Evolutionary conservation across 2,888 invertebrate species (phyloP), one percentile per base, ranked within the genome.

Genomic region (Melinopterus prodromus): DNA sequence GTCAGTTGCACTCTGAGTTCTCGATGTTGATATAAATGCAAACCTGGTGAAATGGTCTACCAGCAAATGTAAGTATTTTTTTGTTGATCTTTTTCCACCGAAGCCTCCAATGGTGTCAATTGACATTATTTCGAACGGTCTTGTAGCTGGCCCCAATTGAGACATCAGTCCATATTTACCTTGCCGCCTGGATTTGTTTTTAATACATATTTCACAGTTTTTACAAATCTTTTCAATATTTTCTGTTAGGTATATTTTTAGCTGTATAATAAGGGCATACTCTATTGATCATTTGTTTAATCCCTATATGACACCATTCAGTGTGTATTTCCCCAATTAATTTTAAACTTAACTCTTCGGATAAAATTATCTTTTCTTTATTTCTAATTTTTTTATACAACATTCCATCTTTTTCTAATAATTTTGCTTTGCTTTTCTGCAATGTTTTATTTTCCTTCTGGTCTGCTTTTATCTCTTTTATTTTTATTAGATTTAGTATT

Each of bases 21-120:
- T 84, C 72, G 85, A 86, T 14, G 85, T 85, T 69, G 78, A 14
- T 77, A 85, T 84, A 71, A 78, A 84, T 7, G 84, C 85, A 69
- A 84, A 86, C 38, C 85, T 81, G 16, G 85, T 85, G 71, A 85
- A 85, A 77, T 85, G 85, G 71, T 86, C 85, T 14, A 84, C 84
- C 6, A 84, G 36, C 16, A 86, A 74, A 80, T 86, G 86, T 35
- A 86, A 35, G 74, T 86, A 86, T 83, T 76, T 85, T 82, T 86
- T 86, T 81, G 85, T 83, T 6, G 84, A 84, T 70, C 83, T 77
- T 35, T 81, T 78, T 5, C 84, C 84, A 16, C 84, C 84, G 71
- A 80, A 86, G 83, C 7, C 86, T 36, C 85, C 86, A 71, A 86
- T 85, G 6, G 85, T 86, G 77, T 86, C 86, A 6, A 86, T 79